Evolutionary conservation across 2,797 vertebrate species (phyloP), one percentile per base, ranked within the genome.

Genomic region (Micrastur ruficollis): DNA sequence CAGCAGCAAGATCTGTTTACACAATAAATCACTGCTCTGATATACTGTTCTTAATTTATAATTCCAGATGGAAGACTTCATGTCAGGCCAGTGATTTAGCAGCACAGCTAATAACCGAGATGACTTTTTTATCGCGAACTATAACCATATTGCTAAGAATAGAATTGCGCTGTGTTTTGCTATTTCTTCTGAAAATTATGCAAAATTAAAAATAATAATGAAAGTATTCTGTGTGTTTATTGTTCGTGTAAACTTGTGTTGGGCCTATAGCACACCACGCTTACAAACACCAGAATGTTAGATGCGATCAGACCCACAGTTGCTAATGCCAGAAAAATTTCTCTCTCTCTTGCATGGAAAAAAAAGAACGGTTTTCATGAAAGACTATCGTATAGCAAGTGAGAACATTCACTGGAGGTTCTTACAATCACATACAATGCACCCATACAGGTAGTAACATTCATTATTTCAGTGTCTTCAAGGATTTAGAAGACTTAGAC

Each of bases 51-150:
- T 89, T 71, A 61, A 68, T 83, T 89, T 59, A 16, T 18, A 79
- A 93, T 88, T 96, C 89, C 83, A 95, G 71, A 94, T 27, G 81
- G 94, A 83, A 86, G 55, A 25, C 58, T 75, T 94, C 88, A 84
- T 63, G 80, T 79, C 80, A 92, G 82, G 56, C 32, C 19, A 70
- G 67, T 61, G 81, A 67, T 70, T 86, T 61, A 80, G 46, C 68
- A 92, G 76, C 32, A 17, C 38, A 68, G 89, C 62, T 67, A 62
- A 50, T 73, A 67, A 75, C 34, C 10, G 49, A 16, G 14, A 92
- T 70, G 78, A 56, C 53, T 36, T 12, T 81, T 91, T 93, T 42
- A 84, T 72, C 80, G 87, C 61, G 52, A 79, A 46, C 59, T 42
- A 21, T 73, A 87, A 63, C 76, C 31, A 7, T n/a, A 49, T 4